phyloP scores from a whole-genome alignment of 2,113 vertebrate genomes.

The Nymphicus hollandicus region DNA sequence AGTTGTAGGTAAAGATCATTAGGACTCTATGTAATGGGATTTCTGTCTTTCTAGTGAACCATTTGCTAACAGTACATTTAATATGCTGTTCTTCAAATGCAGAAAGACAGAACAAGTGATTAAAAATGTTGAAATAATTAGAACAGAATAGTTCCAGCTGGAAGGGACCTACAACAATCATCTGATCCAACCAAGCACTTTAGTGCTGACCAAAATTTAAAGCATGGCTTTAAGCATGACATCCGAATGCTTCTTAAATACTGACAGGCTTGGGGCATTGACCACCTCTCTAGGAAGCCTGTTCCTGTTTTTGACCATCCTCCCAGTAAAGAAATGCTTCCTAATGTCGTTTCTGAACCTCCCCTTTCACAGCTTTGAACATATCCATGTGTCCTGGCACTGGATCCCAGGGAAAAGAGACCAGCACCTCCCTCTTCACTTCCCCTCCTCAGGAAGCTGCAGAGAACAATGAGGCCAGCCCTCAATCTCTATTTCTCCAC shows the following conservation, averaged over 20 bases:
- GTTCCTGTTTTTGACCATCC: neutral
- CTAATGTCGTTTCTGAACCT: neutral
- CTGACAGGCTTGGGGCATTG: neutral
- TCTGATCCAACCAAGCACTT: neutral
- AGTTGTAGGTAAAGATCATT: neutral
- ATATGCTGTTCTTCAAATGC: neutral
- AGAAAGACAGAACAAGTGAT: neutral
- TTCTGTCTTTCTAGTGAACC: neutral
- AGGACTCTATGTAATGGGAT: neutral
- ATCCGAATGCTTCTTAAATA: neutral
- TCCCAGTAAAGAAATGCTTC: neutral
- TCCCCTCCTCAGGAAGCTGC: neutral
- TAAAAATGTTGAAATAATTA: neutral
- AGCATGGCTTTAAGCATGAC: neutral
- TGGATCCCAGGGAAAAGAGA: neutral
- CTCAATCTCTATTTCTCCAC: neutral
- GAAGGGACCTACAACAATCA: neutral
- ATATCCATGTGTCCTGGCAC: accelerated
- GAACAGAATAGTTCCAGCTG: neutral
- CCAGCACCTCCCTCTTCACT: neutral
- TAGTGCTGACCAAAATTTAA: neutral
- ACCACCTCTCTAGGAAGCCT: neutral
- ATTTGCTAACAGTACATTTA: neutral
- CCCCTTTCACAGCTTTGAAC: neutral
- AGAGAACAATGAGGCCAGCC: neutral